A percentile compares a stretch with the other conserved stretches of the same genome.
Conservation (phyloP, 2,888 invertebrate genomes). For the Cenopis cana region DNA sequence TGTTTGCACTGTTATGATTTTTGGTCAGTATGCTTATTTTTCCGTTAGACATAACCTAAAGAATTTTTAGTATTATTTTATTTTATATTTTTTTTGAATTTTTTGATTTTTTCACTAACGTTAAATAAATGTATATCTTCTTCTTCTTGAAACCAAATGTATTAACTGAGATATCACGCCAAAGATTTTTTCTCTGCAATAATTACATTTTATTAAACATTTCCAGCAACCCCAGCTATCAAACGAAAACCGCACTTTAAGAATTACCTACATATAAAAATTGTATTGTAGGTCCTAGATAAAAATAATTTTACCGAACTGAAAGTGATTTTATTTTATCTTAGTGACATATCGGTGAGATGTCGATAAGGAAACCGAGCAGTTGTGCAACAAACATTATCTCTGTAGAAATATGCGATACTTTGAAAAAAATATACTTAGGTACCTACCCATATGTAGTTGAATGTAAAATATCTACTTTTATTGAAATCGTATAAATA, state of each 20-base stretch:
- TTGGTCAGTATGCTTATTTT: no score
- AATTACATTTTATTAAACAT: neutral
- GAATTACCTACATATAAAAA: neutral
- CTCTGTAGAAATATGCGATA: neutral
- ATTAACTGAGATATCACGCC: no score
- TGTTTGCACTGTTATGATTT: no score
- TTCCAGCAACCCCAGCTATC: neutral
- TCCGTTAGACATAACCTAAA: no score
- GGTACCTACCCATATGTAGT: neutral
- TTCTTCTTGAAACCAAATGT: no score
- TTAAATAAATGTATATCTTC: no score
- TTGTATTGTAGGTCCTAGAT: neutral
- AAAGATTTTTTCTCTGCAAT: neutral
- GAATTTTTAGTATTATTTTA: no score
- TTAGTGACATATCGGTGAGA: conserved; percentile 8
- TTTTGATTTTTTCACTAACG: no score
- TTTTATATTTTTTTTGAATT: no score
- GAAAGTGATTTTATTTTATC: conserved; percentile 18
- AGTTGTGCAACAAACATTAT: neutral
- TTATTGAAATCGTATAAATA: neutral
- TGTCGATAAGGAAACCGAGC: conserved; percentile 1
- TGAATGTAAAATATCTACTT: neutral
- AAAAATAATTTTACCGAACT: neutral
- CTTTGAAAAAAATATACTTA: neutral
- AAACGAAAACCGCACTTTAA: neutral